Conservation (phyloP, 2,797 vertebrate species). For the Acomys russatus region DNA sequence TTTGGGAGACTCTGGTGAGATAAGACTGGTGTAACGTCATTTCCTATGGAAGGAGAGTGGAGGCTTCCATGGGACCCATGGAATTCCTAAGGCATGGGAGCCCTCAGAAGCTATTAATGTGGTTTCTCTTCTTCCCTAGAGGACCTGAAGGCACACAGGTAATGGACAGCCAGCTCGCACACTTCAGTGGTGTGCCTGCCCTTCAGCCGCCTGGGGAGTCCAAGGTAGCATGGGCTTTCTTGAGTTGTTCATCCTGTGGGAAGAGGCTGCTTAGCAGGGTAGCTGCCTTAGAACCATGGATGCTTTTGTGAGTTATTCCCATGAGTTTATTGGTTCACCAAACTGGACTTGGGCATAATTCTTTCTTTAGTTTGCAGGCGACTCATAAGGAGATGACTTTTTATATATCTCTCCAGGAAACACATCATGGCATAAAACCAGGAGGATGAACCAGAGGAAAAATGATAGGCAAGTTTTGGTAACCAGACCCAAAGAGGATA, state of each 20-base stretch:
- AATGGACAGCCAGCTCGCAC: no score
- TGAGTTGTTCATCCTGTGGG: background rate
- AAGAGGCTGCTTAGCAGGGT: no score
- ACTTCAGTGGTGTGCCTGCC: accelerated
- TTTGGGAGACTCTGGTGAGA: background rate
- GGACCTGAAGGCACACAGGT: no score
- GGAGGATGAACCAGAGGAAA: background rate
- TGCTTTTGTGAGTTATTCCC: background rate
- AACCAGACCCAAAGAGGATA: background rate
- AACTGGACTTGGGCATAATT: background rate
- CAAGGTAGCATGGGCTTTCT: no score
- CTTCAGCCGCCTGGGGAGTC: no score
- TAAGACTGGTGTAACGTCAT: background rate
- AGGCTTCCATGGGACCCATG: no score
- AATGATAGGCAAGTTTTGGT: background rate
- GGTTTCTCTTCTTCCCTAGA: background rate
- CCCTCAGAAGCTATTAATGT: background rate
- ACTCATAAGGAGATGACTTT: background rate
- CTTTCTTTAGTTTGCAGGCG: background rate
- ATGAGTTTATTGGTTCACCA: background rate
- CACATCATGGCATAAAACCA: background rate
- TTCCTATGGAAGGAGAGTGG: background rate
- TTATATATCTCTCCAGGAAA: background rate
- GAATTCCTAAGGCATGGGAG: background rate
- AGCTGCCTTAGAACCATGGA: background rate